Conservation (phyloP, 1,140 invertebrate genomes). For the Probaryconus sp. region DNA sequence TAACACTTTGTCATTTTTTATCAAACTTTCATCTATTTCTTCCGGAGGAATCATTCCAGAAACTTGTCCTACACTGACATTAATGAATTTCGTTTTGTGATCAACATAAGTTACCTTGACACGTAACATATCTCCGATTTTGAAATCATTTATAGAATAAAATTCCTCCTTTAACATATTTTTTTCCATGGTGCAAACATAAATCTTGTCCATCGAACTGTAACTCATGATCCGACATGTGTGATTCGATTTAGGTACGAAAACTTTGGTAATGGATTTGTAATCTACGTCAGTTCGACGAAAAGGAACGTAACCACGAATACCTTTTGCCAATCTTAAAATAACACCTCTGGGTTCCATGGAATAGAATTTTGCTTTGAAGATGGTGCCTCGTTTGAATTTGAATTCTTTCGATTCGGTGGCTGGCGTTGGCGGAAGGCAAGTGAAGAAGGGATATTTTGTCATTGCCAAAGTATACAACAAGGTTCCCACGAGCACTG, state of each 20-base stretch:
- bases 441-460: conserved; percentile 82
- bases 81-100: conserved; percentile 61
- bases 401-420: conserved; percentile 65
- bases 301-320: conserved; percentile 80
- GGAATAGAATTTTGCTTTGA: conserved; percentile 77
- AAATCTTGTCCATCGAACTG: conserved; percentile 79
- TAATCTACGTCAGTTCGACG: conserved; percentile 76
- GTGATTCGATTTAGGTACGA: conserved; percentile 77
- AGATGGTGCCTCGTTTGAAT: conserved; percentile 77
- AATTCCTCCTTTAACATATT: conserved; percentile 77
- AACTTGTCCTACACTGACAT: conserved; percentile 69
- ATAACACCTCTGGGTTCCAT: conserved; percentile 79
- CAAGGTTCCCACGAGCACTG: conserved; percentile 79
- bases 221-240: conserved; percentile 81
- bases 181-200: conserved; percentile 80
- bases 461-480: conserved; percentile 83
- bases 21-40: conserved; percentile 66
- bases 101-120: conserved; percentile 73
- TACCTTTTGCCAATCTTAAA: conserved; percentile 77
- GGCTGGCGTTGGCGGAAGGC: conserved; percentile 69
- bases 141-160: conserved; percentile 77
- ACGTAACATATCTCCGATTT: conserved; percentile 77
- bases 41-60: conserved; percentile 69
- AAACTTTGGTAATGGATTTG: conserved; percentile 75
- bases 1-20: no score